Conservation (phyloP, 2,888 invertebrate species). For the Pristionchus fissidentatus region DNA sequence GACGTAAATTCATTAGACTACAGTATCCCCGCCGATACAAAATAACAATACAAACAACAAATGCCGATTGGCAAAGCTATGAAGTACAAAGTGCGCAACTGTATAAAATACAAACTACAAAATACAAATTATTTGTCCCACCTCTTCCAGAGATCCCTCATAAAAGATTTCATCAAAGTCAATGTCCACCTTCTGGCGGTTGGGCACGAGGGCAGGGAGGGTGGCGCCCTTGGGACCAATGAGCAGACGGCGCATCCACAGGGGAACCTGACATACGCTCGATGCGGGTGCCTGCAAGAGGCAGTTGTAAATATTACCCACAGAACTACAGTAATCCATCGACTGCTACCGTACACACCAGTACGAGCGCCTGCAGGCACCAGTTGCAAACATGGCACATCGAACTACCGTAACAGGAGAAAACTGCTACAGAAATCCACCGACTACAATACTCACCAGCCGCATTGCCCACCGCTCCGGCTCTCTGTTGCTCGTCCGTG, state of each 20-base stretch:
- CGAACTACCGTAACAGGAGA: neutral
- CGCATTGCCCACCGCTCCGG: slow-evolving; percentile 52
- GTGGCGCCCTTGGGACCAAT: slow-evolving; percentile 95
- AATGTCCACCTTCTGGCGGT: slow-evolving; percentile 82
- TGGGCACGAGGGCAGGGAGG: slow-evolving; percentile 79
- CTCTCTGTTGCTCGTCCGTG: slow-evolving; percentile 65
- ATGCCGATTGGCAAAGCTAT: neutral
- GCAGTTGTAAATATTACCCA: too few species aligned
- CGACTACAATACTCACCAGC: slow-evolving; percentile 53
- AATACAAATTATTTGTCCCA: slow-evolving; percentile 76
- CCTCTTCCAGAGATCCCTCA: slow-evolving; percentile 95
- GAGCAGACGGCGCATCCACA: slow-evolving; percentile 97
- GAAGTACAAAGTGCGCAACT: neutral
- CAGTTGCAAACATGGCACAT: neutral
- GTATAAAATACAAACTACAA: neutral
- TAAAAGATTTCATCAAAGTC: slow-evolving; percentile 94
- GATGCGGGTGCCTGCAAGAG: slow-evolving; percentile 89
- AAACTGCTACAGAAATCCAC: neutral
- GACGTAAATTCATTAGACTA: too few species aligned
- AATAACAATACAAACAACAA: neutral
- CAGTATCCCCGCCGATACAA: too few species aligned
- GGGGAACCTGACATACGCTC: slow-evolving; percentile 85
- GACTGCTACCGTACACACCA: too few species aligned
- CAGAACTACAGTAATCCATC: too few species aligned
- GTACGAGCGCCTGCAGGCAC: too few species aligned